These are phyloP conservation scores for Carlito syrichta DNA, from an alignment of 2,113 vertebrate species.

Conservation along the genomic window DNA sequence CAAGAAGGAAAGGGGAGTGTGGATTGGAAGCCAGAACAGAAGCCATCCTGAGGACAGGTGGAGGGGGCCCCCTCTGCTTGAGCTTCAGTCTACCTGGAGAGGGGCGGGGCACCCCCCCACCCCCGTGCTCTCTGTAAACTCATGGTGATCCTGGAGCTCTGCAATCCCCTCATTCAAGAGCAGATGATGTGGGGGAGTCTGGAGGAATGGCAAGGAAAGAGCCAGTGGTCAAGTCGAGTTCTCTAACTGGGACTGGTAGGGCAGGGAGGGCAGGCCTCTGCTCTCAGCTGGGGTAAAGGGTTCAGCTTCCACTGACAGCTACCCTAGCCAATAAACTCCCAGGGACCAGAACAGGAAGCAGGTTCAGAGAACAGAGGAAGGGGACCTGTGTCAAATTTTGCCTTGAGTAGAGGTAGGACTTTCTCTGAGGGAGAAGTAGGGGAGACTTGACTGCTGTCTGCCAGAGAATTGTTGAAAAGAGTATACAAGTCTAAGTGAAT, in stretches of 20 bases:
- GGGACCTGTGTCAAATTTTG: not conserved
- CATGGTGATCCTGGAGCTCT: not conserved
- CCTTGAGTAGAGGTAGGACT: not conserved
- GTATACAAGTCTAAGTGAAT: not conserved
- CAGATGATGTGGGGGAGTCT: not conserved
- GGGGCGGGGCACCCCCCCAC: too few relatives aligned
- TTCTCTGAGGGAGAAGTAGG: not conserved
- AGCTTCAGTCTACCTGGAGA: not conserved
- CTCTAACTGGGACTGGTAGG: not conserved
- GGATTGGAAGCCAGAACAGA: not conserved
- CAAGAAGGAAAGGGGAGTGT: not conserved
- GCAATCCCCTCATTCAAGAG: too few relatives aligned
- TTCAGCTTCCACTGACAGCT: not conserved
- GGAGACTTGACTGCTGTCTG: not conserved
- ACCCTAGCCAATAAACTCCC: not conserved
- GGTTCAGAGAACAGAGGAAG: not conserved
- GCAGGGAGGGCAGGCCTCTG: not conserved
- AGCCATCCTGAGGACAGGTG: not conserved
- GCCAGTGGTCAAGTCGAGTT: not conserved
- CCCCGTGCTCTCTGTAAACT: not conserved
- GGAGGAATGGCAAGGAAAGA: not conserved
- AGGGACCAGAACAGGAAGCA: not conserved
- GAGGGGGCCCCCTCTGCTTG: not conserved
- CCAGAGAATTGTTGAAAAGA: not conserved
- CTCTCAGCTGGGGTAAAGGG: not conserved